Evolutionary conservation across 1,140 invertebrate genomes (phyloP).

Genomic region (Rhizoglyphus robini): DNA sequence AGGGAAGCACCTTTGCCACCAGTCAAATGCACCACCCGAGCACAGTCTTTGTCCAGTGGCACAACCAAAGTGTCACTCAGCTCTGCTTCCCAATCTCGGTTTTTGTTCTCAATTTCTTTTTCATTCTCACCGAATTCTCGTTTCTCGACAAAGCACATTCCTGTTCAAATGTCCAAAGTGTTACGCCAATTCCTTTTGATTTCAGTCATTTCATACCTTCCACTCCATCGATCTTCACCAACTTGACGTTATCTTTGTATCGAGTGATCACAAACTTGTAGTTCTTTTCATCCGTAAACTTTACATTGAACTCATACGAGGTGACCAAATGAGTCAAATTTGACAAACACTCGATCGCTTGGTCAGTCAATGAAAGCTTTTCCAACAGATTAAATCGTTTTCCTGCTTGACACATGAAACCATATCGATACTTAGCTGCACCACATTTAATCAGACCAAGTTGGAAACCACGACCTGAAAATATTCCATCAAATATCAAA

Average conservation of each 20-base stretch:
- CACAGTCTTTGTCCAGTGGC: neutral
- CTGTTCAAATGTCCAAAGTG: neutral
- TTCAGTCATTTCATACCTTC: neutral
- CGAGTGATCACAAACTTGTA: neutral
- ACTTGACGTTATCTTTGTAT: neutral
- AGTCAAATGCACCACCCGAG: slow-evolving; percentile 33
- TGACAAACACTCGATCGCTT: neutral
- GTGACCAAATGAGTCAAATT: neutral
- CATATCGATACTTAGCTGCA: neutral
- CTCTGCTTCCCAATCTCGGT: too few relatives aligned
- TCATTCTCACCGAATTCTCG: too few relatives aligned
- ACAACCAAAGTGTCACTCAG: too few relatives aligned
- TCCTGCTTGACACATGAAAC: neutral
- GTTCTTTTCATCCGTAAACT: neutral
- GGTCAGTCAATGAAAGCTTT: neutral
- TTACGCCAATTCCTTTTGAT: neutral
- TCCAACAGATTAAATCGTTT: neutral
- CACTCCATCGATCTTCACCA: neutral
- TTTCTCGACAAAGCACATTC: too few relatives aligned
- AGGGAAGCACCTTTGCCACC: slow-evolving; percentile 58
- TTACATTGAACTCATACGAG: neutral
- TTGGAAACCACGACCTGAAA: neutral
- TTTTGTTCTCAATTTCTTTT: too few relatives aligned
- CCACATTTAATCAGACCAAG: neutral
- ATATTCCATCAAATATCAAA: too few relatives aligned